A percentile compares a stretch with the other conserved stretches of the same genome.
These are phyloP conservation scores for Chloebia gouldiae DNA, from an alignment of 2,113 vertebrate genomes.

Conservation along the genomic window DNA sequence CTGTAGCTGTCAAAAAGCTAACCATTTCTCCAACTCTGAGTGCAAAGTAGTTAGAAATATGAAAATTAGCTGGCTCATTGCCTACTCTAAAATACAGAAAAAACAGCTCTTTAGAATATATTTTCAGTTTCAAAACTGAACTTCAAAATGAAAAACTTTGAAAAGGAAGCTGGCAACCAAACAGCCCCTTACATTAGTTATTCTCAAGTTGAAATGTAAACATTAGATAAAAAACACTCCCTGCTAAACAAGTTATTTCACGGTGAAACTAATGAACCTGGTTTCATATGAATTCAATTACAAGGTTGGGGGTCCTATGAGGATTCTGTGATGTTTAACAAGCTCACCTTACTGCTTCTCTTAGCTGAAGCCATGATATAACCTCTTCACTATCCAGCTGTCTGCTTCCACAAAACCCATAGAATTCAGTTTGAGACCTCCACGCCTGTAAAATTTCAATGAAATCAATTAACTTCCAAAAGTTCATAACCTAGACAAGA, in stretches of 20 bases:
- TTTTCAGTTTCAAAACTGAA: slow-evolving; percentile 28
- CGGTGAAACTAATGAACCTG: slow-evolving; percentile 25
- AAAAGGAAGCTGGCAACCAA: slow-evolving; percentile 29
- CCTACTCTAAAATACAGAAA: neutral
- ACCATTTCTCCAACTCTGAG: neutral
- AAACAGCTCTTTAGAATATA: neutral
- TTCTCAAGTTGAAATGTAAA: neutral
- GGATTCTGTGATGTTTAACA: slow-evolving; percentile 29
- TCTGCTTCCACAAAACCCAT: neutral
- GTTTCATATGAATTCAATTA: slow-evolving; percentile 29
- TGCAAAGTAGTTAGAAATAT: neutral
- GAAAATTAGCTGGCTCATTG: neutral
- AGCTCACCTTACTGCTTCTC: slow-evolving; percentile 46
- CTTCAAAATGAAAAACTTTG: slow-evolving; percentile 36
- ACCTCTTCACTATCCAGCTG: neutral
- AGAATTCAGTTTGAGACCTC: slow-evolving; percentile 32
- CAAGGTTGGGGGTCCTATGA: slow-evolving; percentile 4
- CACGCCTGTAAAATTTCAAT: slow-evolving; percentile 42
- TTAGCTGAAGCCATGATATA: slow-evolving; percentile 45
- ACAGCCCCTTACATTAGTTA: neutral
- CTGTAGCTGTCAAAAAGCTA: neutral
- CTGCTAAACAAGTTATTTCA: slow-evolving; percentile 55
- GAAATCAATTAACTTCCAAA: slow-evolving; percentile 1
- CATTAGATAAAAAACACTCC: slow-evolving; percentile 49
- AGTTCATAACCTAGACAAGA: neutral